Evolutionary conservation across 2,797 vertebrate genomes (phyloP).

Genomic region (Xiphorhynchus erythropygius): DNA sequence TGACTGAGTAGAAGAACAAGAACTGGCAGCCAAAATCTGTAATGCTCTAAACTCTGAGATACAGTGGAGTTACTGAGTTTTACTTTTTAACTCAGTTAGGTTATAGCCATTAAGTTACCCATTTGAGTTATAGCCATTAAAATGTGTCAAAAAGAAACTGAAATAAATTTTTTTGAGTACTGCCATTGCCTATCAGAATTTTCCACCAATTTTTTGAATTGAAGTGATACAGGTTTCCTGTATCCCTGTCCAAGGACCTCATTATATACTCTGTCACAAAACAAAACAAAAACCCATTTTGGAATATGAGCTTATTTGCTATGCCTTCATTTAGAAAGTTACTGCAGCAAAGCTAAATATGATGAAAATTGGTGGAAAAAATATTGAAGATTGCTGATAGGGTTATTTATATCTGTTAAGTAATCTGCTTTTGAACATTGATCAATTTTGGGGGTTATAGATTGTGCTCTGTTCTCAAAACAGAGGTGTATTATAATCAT

Average conservation of each 20-base stretch:
- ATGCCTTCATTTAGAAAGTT: background rate
- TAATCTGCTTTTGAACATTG: background rate
- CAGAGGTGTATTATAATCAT: background rate
- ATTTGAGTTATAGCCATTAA: too few relatives aligned
- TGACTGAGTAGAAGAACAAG: background rate
- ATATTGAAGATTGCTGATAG: background rate
- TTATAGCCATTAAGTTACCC: too few relatives aligned
- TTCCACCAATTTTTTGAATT: background rate
- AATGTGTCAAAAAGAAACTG: background rate
- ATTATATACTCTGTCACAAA: background rate
- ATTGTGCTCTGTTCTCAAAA: background rate
- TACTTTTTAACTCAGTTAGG: background rate
- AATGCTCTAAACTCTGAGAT: background rate
- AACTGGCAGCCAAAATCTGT: background rate
- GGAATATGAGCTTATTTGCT: background rate
- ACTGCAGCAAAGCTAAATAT: background rate
- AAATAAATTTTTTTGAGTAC: background rate
- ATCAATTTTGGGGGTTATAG: background rate
- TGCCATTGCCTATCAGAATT: background rate
- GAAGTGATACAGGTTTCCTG: background rate
- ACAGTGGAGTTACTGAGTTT: background rate
- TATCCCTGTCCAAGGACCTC: background rate
- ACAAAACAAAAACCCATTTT: rapidly evolving
- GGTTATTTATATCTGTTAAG: background rate
- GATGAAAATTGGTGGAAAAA: background rate